Conservation (phyloP, 2,113 vertebrate species). For the Tyrannus savana region DNA sequence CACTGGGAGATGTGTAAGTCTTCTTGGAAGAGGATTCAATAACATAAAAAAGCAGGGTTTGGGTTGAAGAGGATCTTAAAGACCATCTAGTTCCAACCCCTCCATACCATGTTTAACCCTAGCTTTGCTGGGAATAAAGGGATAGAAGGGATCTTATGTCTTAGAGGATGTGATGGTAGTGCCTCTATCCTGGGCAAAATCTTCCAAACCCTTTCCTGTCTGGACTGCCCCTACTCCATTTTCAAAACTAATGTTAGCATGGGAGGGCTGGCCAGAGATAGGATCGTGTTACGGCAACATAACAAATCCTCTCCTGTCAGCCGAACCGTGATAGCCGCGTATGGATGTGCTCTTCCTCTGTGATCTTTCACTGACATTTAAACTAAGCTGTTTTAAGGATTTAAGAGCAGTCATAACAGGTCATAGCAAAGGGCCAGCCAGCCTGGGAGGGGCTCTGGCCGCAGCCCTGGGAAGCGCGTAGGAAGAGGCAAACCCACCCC, state of each 20-base stretch:
- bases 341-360: background rate
- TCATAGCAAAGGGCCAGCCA: slow-evolving; percentile 4
- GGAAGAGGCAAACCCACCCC: background rate
- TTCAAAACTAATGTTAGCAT: background rate
- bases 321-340: background rate
- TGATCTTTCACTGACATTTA: slow-evolving; percentile 56
- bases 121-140: background rate
- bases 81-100: background rate
- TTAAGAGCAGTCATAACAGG: slow-evolving; percentile 40
- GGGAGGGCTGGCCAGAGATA: background rate
- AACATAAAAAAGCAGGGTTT: background rate
- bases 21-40: background rate
- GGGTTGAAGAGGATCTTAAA: background rate
- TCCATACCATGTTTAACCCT: background rate
- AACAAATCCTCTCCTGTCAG: slow-evolving; percentile 42
- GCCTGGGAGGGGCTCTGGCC: background rate
- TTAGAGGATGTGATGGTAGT: background rate
- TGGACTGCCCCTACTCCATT: background rate
- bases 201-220: background rate
- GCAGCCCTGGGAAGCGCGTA: background rate
- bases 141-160: background rate
- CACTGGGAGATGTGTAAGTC: background rate
- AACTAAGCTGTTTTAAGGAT: slow-evolving; percentile 33
- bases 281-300: background rate
- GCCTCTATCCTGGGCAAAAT: background rate